phyloP scores from a whole-genome alignment of 2,113 vertebrate species.

The Ursus arctos region DNA sequence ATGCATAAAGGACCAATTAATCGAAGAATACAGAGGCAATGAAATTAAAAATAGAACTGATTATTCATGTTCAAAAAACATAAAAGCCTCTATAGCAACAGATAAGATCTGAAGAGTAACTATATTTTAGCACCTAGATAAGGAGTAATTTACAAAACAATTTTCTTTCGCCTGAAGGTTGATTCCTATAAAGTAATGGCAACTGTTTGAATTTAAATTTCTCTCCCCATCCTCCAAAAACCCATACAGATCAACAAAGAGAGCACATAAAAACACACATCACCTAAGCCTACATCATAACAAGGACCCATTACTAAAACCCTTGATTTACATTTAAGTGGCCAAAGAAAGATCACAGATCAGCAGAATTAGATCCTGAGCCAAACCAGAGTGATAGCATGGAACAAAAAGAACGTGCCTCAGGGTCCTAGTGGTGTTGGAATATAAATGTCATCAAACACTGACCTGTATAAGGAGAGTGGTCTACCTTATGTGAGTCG shows the following conservation, averaged over 20 bases:
- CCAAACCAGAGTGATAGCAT: not conserved
- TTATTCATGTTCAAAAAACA: not conserved
- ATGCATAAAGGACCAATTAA: not conserved
- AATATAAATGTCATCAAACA: not conserved
- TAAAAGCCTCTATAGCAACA: not conserved
- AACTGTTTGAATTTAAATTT: slow-evolving; percentile 6
- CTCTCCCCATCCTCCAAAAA: not conserved
- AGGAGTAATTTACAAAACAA: not conserved
- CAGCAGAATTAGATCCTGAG: not conserved
- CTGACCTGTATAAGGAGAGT: not conserved
- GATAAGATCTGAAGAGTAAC: not conserved
- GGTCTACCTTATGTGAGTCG: not conserved
- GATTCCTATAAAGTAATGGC: not conserved
- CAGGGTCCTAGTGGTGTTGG: not conserved
- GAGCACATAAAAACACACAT: not conserved
- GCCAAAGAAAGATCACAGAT: not conserved
- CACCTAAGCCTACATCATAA: not conserved
- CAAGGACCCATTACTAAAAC: not conserved
- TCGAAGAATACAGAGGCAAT: not conserved
- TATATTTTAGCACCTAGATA: not conserved
- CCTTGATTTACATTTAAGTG: not conserved
- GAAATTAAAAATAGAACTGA: not conserved
- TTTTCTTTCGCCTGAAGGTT: not conserved
- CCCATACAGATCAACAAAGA: not conserved
- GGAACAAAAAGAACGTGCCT: too few species aligned